Conservation (phyloP, 1,140 invertebrate genomes). For the Trachymyrmex cornetzi region DNA sequence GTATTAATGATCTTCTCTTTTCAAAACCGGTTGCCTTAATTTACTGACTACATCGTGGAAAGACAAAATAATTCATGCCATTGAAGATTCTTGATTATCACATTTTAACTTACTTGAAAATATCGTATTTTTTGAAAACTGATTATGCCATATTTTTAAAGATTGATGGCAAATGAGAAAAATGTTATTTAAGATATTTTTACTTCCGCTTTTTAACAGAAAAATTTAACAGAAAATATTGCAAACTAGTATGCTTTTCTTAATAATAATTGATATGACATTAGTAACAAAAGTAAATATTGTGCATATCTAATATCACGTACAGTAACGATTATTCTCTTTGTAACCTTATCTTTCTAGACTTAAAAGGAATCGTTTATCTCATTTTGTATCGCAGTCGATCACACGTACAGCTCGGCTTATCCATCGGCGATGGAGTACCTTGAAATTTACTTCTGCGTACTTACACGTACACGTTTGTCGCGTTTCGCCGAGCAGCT, state of each 20-base stretch:
- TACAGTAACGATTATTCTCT: not conserved
- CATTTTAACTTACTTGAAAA: not conserved
- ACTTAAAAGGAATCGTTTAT: not conserved
- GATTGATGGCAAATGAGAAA: not conserved
- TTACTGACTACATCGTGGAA: constrained; percentile 28
- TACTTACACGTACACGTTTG: constrained; percentile 18
- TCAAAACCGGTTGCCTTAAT: constrained; percentile 43
- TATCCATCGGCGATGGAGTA: not conserved
- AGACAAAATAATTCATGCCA: constrained; percentile 57
- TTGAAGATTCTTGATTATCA: constrained; percentile 45
- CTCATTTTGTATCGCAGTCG: constrained; percentile 24
- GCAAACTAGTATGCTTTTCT: not conserved
- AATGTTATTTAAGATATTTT: not conserved
- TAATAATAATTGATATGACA: not conserved
- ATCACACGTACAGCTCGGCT: constrained; percentile 13
- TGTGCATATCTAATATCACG: not conserved
- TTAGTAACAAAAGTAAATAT: not conserved
- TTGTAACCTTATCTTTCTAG: not conserved
- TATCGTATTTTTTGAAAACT: not conserved
- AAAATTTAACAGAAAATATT: not conserved
- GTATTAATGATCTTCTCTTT: constrained; percentile 77
- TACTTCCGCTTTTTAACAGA: not conserved
- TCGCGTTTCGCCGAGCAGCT: constrained; percentile 28
- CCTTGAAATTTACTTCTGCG: constrained; percentile 44
- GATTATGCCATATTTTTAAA: no score